Evolutionary conservation across 53 echinoderm and acorn worm genomes (phyloP), one percentile per base, ranked within the genome.

Genomic region (Crossaster papposus): DNA sequence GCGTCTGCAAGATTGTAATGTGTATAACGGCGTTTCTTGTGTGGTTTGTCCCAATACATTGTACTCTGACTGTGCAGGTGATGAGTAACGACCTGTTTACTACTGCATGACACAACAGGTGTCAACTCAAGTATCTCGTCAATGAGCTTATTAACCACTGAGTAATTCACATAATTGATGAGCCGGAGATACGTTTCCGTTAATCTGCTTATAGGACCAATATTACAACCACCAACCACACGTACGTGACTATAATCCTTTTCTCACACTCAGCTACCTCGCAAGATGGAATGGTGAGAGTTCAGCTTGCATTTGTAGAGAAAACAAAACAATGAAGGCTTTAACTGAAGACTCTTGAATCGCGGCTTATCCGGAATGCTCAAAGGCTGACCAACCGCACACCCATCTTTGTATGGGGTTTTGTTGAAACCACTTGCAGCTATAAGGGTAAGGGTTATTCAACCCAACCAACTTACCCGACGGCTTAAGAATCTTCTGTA

Each of bases 401-500:
- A 64, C 38, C 65, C 82, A 33, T 82, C 54, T 82, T 82, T 65
- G 82, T 23, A 65, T n/a, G 50, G 82, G 82, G 37, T 82, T 82
- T 68, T 82, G 82, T 82, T 82, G 34, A 36, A 65, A 36, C 65
- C 65, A 29, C 37, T 64, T 65, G 81, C 33, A 82, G 70, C 36
- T 64, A 65, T 65, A n/a, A n/a, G n/a, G n/a, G 38, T 44, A 9
- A 44, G 44, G 44, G 81, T 20, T 33, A 81, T 81, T 81, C 81
- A 54, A 31, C 23, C 34, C 58, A 54, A 13, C 81, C 76, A 76
- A 78, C n/a, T 26, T 36, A 65, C 82, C 33, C 20, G 36, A 65
- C 36, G 68, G 55, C 55, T 65, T 65, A n/a, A 63, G 58, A 81
- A n/a, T 81, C 44, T 26, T 44, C 65, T 37, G 26, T 36, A 20